These are phyloP conservation scores for Keiferia lycopersicella DNA, from an alignment of 2,888 invertebrate genomes.

Conservation along the genomic window DNA sequence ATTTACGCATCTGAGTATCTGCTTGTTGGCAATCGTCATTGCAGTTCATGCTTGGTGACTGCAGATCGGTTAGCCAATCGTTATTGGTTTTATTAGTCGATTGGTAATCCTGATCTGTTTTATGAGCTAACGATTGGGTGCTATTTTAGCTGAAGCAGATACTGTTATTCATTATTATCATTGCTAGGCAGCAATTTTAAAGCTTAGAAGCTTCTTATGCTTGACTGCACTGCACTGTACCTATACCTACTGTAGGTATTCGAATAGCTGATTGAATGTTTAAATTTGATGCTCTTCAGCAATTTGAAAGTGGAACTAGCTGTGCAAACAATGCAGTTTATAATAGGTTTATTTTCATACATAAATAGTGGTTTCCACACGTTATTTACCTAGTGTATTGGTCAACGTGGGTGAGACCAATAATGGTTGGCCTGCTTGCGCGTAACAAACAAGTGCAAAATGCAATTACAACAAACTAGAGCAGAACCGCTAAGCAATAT, in stretches of 20 bases:
- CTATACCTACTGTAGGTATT: too few relatives aligned
- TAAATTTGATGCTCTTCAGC: neutral
- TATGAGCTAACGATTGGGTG: constrained; percentile 1
- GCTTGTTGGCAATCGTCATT: constrained; percentile 22
- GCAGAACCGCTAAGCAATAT: constrained; percentile 56
- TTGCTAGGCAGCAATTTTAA: neutral
- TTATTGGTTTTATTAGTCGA: constrained; percentile 27
- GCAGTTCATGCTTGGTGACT: constrained; percentile 20
- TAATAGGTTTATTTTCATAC: constrained; percentile 15
- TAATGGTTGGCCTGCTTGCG: constrained; percentile 53
- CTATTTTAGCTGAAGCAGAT: neutral
- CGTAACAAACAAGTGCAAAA: constrained; percentile 66
- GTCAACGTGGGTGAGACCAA: constrained; percentile 44
- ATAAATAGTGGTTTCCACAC: constrained; percentile 51
- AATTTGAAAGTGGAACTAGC: neutral
- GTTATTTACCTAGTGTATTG: constrained; percentile 56
- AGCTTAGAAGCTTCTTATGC: neutral
- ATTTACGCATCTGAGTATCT: constrained; percentile 16
- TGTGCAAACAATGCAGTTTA: neutral
- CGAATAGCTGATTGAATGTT: neutral
- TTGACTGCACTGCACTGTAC: too few relatives aligned
- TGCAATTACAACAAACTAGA: constrained; percentile 66
- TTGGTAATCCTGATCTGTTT: constrained; percentile 4
- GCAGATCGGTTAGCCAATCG: constrained; percentile 23
- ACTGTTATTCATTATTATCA: neutral